A percentile compares a stretch with the other conserved stretches of the same genome.
phyloP scores from a whole-genome alignment of 2,797 vertebrate species.

The Taenioides sp. region DNA sequence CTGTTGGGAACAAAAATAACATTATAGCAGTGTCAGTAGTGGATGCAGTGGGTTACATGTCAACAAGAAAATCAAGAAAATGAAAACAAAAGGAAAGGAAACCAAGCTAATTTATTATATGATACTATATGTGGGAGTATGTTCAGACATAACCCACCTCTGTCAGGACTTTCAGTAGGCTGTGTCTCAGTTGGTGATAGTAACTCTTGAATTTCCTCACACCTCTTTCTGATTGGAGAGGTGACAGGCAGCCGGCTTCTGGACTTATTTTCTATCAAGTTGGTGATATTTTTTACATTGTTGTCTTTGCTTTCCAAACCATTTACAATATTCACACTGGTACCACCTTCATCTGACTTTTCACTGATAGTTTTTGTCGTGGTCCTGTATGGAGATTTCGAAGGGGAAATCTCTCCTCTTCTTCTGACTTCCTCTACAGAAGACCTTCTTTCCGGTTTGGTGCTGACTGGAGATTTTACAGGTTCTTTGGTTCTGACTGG shows the following conservation, averaged over 20 bases:
- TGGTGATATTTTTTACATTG: constrained; percentile 37
- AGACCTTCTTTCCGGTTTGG: constrained; percentile 41
- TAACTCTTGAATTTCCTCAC: constrained; percentile 32
- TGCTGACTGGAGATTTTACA: constrained; percentile 28
- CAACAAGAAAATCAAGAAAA: neutral
- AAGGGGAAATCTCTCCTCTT: constrained; percentile 45
- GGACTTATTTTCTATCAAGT: constrained; percentile 44
- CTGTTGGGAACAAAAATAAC: constrained; percentile 49
- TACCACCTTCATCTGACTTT: constrained; percentile 35
- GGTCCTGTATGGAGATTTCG: constrained; percentile 41
- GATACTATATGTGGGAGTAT: neutral
- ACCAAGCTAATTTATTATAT: neutral
- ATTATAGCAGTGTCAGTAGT: no score
- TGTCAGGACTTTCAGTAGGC: constrained; percentile 47
- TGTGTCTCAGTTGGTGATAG: constrained; percentile 26
- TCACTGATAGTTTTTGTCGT: constrained; percentile 45
- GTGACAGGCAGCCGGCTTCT: constrained; percentile 65
- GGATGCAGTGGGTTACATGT: neutral
- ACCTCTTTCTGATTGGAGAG: constrained; percentile 51
- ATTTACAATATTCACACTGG: constrained; percentile 44
- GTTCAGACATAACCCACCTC: constrained; percentile 48
- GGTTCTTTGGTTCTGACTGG: constrained; percentile 49
- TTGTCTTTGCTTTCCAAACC: constrained; percentile 39
- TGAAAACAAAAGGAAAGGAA: neutral
- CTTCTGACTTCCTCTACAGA: constrained; percentile 45